These are phyloP conservation scores for Catagonus wagneri DNA, from an alignment of 2,113 vertebrate genomes.

Conservation along the genomic window DNA sequence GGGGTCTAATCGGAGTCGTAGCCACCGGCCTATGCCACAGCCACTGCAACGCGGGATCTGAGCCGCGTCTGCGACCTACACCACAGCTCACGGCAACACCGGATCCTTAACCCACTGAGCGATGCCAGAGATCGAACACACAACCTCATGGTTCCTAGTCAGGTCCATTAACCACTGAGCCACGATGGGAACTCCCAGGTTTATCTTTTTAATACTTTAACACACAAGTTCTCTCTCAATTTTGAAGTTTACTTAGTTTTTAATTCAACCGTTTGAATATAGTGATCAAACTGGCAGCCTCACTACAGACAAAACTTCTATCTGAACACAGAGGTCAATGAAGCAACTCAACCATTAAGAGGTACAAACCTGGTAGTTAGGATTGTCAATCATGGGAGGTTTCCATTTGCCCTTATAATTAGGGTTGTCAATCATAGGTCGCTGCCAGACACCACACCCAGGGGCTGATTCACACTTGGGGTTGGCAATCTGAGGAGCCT, in stretches of 20 bases:
- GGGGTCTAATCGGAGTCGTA: no score
- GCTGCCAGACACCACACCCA: conserved; percentile 96
- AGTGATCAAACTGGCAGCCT: background rate
- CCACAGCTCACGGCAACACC: no score
- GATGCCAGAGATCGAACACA: no score
- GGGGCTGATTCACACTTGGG: conserved; percentile 95
- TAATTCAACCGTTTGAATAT: background rate
- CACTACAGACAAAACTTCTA: background rate
- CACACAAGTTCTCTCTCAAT: background rate
- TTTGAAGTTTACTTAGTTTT: background rate
- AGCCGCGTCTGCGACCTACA: no score
- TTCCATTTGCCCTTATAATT: conserved; percentile 99
- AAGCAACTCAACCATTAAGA: background rate
- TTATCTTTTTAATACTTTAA: conserved; percentile 29
- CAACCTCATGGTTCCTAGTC: no score
- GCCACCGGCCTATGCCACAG: no score
- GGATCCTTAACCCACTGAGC: no score
- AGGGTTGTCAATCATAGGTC: conserved; percentile 96
- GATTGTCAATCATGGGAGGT: conserved; percentile 98
- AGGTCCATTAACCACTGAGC: no score
- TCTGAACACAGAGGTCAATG: conserved; percentile 4
- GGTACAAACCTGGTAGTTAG: conserved; percentile 96
- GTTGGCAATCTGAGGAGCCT: conserved; percentile 97
- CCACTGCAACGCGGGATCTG: no score
- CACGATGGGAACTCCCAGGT: no score